Conservation (phyloP, 2,888 invertebrate genomes). For the Cephus pygmeus region DNA sequence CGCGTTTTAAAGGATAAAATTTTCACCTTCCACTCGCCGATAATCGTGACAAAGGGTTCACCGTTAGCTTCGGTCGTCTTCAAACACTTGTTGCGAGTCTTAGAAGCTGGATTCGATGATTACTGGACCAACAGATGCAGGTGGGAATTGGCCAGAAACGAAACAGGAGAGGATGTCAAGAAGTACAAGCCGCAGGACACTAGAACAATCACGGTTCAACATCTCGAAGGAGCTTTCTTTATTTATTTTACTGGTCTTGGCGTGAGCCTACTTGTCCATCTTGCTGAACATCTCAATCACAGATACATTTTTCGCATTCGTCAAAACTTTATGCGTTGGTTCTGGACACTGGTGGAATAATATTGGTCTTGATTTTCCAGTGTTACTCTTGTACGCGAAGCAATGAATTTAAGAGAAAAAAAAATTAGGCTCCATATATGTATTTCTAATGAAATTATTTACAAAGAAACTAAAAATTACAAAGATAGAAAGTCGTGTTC, state of each 20-base stretch:
- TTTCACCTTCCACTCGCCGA: conserved; percentile 6
- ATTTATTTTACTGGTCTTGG: not conserved
- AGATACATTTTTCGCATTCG: not conserved
- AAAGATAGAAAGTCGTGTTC: too few relatives aligned
- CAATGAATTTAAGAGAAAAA: too few relatives aligned
- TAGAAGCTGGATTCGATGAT: conserved; percentile 2
- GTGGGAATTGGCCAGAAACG: not conserved
- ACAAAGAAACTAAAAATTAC: too few relatives aligned
- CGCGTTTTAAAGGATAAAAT: conserved; percentile 11
- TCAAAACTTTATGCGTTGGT: too few relatives aligned
- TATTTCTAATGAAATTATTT: too few relatives aligned
- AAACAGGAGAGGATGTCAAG: not conserved
- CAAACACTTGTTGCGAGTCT: not conserved
- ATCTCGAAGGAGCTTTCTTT: conserved; percentile 5
- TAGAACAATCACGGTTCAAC: not conserved
- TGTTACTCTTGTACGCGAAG: too few relatives aligned
- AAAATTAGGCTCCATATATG: too few relatives aligned
- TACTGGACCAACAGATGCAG: conserved; percentile 11
- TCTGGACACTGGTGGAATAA: too few relatives aligned
- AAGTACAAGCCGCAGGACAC: not conserved
- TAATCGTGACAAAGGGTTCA: conserved; percentile 7
- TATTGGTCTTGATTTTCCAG: too few relatives aligned
- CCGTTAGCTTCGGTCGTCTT: not conserved
- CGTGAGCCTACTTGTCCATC: not conserved
- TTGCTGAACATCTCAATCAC: conserved; percentile 1